A percentile compares a stretch with the other conserved stretches of the same genome.
Conservation (phyloP, 2,113 vertebrate species). For the Axis porcinus region DNA sequence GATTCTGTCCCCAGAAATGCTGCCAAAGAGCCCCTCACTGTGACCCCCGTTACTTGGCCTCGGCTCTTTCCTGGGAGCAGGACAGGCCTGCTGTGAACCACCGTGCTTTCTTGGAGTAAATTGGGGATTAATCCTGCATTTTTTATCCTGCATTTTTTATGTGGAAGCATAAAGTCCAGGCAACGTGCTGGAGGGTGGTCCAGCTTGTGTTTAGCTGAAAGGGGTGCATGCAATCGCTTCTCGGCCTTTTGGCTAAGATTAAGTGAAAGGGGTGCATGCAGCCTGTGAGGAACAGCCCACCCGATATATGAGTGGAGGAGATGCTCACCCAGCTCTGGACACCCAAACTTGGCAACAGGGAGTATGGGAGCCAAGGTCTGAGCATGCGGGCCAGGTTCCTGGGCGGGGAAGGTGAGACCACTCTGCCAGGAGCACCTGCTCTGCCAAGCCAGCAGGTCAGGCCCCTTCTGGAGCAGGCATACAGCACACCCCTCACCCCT, state of each 20-base stretch:
- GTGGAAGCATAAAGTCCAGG: neutral
- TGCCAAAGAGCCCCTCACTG: neutral
- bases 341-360: neutral
- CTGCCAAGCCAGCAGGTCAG: neutral
- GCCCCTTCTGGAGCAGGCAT: neutral
- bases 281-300: neutral
- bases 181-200: neutral
- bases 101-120: neutral
- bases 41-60: neutral
- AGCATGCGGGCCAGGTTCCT: neutral
- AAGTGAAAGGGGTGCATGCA: neutral
- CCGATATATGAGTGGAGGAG: neutral
- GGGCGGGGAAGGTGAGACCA: neutral
- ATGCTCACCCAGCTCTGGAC: neutral
- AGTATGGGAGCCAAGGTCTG: neutral
- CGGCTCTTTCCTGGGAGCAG: neutral
- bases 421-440: neutral
- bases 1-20: neutral
- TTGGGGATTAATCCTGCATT: neutral
- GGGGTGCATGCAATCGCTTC: rapidly evolving
- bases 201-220: neutral
- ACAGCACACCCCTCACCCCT: neutral
- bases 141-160: neutral
- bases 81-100: neutral
- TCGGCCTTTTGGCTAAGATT: neutral